Evolutionary conservation across 2,113 vertebrate species (phyloP), one percentile per base, ranked within the genome.

Genomic region (Scatophagus argus): DNA sequence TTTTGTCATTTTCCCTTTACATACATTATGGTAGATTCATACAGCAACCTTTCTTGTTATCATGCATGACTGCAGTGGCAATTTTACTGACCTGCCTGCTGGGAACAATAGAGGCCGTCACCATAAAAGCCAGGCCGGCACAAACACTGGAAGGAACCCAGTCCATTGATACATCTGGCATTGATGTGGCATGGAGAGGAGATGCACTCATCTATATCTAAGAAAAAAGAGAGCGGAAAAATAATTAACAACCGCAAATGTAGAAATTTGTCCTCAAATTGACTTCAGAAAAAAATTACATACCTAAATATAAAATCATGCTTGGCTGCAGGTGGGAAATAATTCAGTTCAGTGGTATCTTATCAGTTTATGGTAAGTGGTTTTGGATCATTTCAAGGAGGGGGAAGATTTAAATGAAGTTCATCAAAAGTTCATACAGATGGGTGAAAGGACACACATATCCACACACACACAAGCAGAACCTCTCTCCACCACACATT

Each of bases 131-230:
- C 96, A 0, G 91, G 81, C 27, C 72, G 90, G 91, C 97, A 99
- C 17, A 0, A 95, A 87, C 97, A 99, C 31, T 93, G 93, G 93
- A 97, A 98, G 78, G 96, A 97, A 11, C 95, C 96, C 2, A 90
- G 89, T 2, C 80, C 79, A 46, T 98, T 97, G 84, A 90, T 83
- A 88, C 97, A 99, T 84, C 89, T 8, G 47, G 96, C 97, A 0
- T 89, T 90, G 0, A 83, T 63, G 81, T 98, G 95, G 72, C 97
- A 98, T 0, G 93, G 95, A 72, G 91, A 94, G 17, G 94, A 89
- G 0, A 64, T 66, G 32, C 97, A 98, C 69, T 99, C 96, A 3
- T 98, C 95, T 5, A 96, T 65, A 10, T 97, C 97, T 87, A 51
- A 32, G 62, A 31, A 55, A 69, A 58, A 4, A 27, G 10, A 75